Evolutionary conservation across 30 jellyfish, hydroid and myxozoan genomes (phyloP), one percentile per base, ranked within the genome.

Genomic region (Hydractinia symbiolongicarpus): DNA sequence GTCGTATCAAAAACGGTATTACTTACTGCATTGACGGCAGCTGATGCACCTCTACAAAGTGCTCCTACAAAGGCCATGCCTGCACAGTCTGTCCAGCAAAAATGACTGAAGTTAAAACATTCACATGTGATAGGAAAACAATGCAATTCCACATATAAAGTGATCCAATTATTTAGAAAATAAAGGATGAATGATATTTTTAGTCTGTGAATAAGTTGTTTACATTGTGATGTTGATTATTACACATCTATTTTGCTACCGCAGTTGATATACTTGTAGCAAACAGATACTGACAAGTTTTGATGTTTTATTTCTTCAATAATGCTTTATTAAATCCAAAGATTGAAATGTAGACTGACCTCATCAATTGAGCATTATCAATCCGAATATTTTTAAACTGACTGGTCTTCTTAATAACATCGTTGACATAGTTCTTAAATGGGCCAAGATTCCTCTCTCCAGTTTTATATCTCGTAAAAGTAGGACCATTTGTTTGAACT

Each of bases 1-100:
- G 44, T 30, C 44, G 44, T 30, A 30, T 30, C 44, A 30, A 30
- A 30, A 30, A 0, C 44, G 2, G 2, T 30, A 30, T 30, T n/a
- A 77, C 82, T 53, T 77, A 89, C 97, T 14, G 78, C 54, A 44
- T 85, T 66, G 57, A 90, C 86, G 10, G 78, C 88, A 3, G 84
- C 86, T 54, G 80, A 50, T 54, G 58, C 52, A 9, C 72, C 61
- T 1, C 77, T 7, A 81, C 97, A 90, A 17, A 90, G 60, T 13
- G 82, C 84, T 52, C 87, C 84, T 52, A 90, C 81, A 52, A 62
- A 82, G 5, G 95, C 97, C 87, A 78, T 76, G 8, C 97, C 97
- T 61, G 81, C 82, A 50, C 78, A 84, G 56, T 86, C 93, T 55
- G 6, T 64, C 74, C 74, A 64, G 2, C 4, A 64, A 64, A 1